phyloP scores from a whole-genome alignment of 2,888 invertebrate genomes.

The Euproctis similis region DNA sequence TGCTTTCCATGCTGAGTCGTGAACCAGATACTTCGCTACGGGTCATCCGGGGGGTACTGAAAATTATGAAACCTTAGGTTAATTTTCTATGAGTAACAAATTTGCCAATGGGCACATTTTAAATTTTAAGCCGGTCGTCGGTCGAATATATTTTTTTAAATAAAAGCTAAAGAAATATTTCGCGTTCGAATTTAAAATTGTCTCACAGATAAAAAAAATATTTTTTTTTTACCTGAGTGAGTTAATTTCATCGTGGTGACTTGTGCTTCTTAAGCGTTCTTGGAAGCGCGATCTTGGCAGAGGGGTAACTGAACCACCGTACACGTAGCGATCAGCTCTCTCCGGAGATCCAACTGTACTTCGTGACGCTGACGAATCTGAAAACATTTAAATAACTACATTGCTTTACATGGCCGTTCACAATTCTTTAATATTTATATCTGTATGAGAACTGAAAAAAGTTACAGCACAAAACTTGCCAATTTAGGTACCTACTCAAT shows the following conservation, averaged over 20 bases:
- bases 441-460: no score
- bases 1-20: conserved; percentile 73
- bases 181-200: no score
- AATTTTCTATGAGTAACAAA: no score
- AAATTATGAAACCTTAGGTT: conserved; percentile 11
- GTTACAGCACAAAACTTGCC: no score
- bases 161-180: no score
- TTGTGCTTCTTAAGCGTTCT: conserved; percentile 62
- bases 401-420: neutral
- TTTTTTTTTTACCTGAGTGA: conserved; percentile 59
- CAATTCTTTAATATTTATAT: neutral
- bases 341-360: conserved; percentile 59
- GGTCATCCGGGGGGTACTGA: conserved; percentile 58
- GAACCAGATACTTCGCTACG: conserved; percentile 72
- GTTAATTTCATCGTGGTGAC: conserved; percentile 58
- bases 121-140: no score
- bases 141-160: no score
- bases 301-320: conserved; percentile 75
- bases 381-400: conserved; percentile 5
- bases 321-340: conserved; percentile 58
- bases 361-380: conserved; percentile 50
- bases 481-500: no score
- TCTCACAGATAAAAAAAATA: no score
- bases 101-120: no score
- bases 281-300: conserved; percentile 72